phyloP scores from a whole-genome alignment of 2,797 vertebrate species.

The Xerus rutilus region DNA sequence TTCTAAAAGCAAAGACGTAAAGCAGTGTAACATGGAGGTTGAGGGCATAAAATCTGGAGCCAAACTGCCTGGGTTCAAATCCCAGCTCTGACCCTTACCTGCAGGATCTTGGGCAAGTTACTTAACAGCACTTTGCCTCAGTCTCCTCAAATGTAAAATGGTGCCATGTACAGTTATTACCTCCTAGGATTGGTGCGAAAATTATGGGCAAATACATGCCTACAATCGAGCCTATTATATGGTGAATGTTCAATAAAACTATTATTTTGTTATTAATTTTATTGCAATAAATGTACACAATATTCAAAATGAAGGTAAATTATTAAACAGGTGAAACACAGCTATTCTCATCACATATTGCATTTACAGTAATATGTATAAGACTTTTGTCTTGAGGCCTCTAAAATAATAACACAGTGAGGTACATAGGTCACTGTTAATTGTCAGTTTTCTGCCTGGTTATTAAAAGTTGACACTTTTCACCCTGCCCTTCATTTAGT shows the following conservation, averaged over 20 bases:
- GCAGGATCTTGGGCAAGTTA: neutral
- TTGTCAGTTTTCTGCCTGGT: neutral
- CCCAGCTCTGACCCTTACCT: neutral
- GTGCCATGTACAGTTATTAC: neutral
- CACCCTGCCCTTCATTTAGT: neutral
- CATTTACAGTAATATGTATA: neutral
- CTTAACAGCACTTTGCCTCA: neutral
- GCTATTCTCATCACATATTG: neutral
- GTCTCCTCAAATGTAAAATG: neutral
- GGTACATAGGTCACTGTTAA: neutral
- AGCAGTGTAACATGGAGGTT: neutral
- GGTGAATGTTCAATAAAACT: neutral
- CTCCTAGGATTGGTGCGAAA: neutral
- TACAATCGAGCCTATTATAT: neutral
- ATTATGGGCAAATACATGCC: neutral
- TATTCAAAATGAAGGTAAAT: neutral
- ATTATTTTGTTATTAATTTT: neutral
- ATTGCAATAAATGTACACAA: neutral
- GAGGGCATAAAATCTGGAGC: neutral
- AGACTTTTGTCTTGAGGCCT: constrained; percentile 12
- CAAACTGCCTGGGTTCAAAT: neutral
- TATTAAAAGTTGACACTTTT: neutral
- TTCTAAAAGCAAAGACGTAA: neutral
- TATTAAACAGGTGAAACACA: neutral
- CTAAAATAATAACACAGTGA: neutral